A percentile compares a stretch with the other conserved stretches of the same genome.
These are phyloP conservation scores for Odontomyia ornata DNA, from an alignment of 2,888 invertebrate genomes.

Conservation along the genomic window DNA sequence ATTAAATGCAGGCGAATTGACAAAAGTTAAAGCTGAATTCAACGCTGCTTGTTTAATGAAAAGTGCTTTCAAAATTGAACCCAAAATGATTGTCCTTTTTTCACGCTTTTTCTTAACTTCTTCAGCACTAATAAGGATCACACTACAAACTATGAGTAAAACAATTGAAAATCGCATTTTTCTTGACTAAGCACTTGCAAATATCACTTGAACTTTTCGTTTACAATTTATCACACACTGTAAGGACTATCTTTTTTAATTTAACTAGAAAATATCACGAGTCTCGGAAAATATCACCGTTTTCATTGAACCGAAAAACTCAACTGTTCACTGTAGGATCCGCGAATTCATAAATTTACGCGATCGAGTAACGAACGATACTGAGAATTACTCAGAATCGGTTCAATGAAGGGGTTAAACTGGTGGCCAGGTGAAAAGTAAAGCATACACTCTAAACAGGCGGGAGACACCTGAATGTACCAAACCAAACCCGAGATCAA, in stretches of 20 bases:
- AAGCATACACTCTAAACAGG: not conserved
- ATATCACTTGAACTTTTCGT: not conserved
- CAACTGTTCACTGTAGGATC: conserved; percentile 7
- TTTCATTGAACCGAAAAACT: conserved; percentile 14
- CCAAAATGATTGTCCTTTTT: conserved; percentile 24
- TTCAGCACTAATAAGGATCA: not conserved
- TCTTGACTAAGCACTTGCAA: not conserved
- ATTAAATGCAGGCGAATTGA: not conserved
- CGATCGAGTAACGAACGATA: not conserved
- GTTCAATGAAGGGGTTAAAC: not conserved
- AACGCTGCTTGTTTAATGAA: conserved; percentile 13
- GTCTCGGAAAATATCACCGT: not conserved
- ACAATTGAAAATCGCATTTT: conserved; percentile 8
- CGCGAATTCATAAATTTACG: not conserved
- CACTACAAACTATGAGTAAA: not conserved
- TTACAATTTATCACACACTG: not conserved
- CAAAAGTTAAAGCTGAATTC: not conserved
- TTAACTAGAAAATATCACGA: not conserved
- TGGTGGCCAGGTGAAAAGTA: not conserved
- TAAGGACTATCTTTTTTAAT: not conserved
- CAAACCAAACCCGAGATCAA: conserved; percentile 32
- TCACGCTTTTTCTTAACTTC: conserved; percentile 23
- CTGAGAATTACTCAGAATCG: not conserved
- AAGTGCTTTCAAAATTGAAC: conserved; percentile 14
- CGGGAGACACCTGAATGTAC: conserved; percentile 7